Evolutionary conservation across 1,140 invertebrate species (phyloP).

Genomic region (Drosophila punjabiensis): DNA sequence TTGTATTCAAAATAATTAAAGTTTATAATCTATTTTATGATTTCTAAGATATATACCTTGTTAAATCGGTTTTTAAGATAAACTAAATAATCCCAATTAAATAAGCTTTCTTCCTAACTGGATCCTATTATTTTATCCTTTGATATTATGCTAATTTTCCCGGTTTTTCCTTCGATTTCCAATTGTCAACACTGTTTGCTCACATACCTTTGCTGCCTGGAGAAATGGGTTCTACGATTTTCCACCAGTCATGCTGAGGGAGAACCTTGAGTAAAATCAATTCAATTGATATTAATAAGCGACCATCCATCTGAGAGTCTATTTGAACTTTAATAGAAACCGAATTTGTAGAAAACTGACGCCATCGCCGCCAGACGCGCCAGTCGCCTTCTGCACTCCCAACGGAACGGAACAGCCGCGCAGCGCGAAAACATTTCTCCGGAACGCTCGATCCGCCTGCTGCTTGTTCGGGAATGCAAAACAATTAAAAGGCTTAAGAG

Average conservation of each 20-base stretch:
- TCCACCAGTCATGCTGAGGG: slow-evolving; percentile 52
- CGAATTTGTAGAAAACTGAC: slow-evolving; percentile 67
- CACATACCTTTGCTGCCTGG: slow-evolving; percentile 27
- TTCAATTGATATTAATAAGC: slow-evolving; percentile 77
- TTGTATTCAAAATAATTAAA: no score
- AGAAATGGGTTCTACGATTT: slow-evolving; percentile 24
- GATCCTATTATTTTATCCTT: fast-evolving
- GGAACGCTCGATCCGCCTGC: slow-evolving; percentile 6
- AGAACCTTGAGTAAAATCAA: slow-evolving; percentile 77
- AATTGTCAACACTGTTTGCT: not conserved
- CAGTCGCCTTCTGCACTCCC: slow-evolving; percentile 58
- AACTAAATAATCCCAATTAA: not conserved
- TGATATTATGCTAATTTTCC: not conserved
- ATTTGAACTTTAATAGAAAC: slow-evolving; percentile 66
- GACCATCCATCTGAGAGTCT: slow-evolving; percentile 23
- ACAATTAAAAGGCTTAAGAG: slow-evolving; percentile 37
- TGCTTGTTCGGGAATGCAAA: slow-evolving; percentile 35
- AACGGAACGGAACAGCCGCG: slow-evolving; percentile 46
- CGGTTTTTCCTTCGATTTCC: not conserved
- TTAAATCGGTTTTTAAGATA: not conserved
- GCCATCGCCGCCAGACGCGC: slow-evolving; percentile 12
- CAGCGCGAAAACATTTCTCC: slow-evolving; percentile 9
- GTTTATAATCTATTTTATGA: no score
- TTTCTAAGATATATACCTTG: not conserved
- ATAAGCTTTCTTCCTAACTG: not conserved